Conservation (phyloP, 2,797 vertebrate genomes). For the Malacoctenus gilli region DNA sequence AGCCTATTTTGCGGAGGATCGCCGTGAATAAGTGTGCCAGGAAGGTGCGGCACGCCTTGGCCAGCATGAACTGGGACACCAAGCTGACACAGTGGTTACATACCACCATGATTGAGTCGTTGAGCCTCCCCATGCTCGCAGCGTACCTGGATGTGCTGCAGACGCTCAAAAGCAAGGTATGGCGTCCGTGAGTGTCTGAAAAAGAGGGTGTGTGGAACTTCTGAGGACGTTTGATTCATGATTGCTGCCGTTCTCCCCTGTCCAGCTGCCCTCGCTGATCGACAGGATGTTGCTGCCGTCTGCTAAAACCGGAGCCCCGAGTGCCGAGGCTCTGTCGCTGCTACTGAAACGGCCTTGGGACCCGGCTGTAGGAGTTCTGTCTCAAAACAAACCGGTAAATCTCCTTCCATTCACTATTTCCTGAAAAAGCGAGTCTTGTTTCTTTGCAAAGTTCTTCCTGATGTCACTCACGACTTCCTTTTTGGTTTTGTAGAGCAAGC, state of each 20-base stretch:
- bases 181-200: background rate
- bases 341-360: slow-evolving; percentile 98
- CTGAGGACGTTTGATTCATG: slow-evolving; percentile 5
- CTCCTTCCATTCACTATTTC: background rate
- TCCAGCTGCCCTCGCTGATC: slow-evolving; percentile 91
- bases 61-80: slow-evolving; percentile 93
- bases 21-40: slow-evolving; percentile 96
- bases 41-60: slow-evolving; percentile 93
- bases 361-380: slow-evolving; percentile 94
- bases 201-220: background rate
- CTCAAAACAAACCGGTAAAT: slow-evolving; percentile 95
- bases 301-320: slow-evolving; percentile 88
- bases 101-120: slow-evolving; percentile 91
- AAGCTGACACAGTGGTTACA: slow-evolving; percentile 98
- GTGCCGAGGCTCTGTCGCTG: slow-evolving; percentile 93
- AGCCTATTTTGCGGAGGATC: slow-evolving; percentile 92
- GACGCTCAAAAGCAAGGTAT: slow-evolving; percentile 97
- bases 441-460: too few species aligned
- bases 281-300: slow-evolving; percentile 95
- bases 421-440: too few species aligned
- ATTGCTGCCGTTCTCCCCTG: slow-evolving; percentile 28
- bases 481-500: slow-evolving; percentile 94
- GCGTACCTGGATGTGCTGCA: slow-evolving; percentile 97
- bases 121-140: slow-evolving; percentile 93
- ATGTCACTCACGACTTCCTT: too few species aligned